Conservation (phyloP, 2,888 invertebrate species). For the Mactromeris polynyma region DNA sequence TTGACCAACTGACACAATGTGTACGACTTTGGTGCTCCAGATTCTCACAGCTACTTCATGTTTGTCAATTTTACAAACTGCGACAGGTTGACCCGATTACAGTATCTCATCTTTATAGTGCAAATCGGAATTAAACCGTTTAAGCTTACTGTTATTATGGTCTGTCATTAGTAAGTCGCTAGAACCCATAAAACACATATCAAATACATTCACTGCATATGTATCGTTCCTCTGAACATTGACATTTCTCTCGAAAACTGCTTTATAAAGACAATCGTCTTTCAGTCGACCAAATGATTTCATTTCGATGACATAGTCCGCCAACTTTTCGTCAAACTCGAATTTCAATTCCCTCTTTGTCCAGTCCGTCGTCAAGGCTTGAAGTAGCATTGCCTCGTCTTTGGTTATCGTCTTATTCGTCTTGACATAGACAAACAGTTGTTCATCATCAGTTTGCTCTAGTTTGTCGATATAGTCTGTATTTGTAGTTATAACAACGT, state of each 20-base stretch:
- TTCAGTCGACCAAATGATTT: not conserved
- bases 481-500: not conserved
- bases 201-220: too few relatives aligned
- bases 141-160: not conserved
- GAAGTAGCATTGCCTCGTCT: slow-evolving; percentile 2
- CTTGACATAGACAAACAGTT: not conserved
- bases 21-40: not conserved
- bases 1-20: slow-evolving; percentile 10
- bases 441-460: not conserved
- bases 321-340: not conserved
- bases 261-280: not conserved
- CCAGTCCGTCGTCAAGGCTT: slow-evolving; percentile 12
- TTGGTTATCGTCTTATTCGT: slow-evolving; percentile 9
- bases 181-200: slow-evolving; percentile 10
- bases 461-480: slow-evolving; percentile 4
- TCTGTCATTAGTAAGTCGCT: not conserved
- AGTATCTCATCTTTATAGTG: slow-evolving; percentile 12
- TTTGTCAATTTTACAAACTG: not conserved
- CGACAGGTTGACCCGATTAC: not conserved
- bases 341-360: slow-evolving; percentile 21
- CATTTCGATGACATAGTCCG: not conserved
- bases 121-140: slow-evolving; percentile 18
- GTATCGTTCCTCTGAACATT: not conserved
- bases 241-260: not conserved
- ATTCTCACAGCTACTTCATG: not conserved